These are phyloP conservation scores for Euura lappo DNA, from an alignment of 1,140 invertebrate species.

Conservation along the genomic window DNA sequence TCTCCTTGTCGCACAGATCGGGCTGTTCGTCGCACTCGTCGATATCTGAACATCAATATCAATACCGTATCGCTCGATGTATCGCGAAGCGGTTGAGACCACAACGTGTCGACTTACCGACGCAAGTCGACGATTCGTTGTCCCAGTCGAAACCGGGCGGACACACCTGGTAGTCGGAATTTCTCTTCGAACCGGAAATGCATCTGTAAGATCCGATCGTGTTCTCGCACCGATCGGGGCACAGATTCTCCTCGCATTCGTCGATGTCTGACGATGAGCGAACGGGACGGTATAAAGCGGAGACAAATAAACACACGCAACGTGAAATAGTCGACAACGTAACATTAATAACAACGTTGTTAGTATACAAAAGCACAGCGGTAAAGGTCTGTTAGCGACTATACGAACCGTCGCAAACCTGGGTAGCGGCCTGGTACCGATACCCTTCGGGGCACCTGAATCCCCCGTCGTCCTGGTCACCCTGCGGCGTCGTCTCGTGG, in stretches of 20 bases:
- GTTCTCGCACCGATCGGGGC: constrained; percentile 68
- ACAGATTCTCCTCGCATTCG: constrained; percentile 63
- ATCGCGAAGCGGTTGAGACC: constrained; percentile 21
- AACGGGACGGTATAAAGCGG: constrained; percentile 14
- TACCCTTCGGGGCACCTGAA: constrained; percentile 68
- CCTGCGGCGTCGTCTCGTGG: constrained; percentile 21
- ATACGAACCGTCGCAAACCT: constrained; percentile 73
- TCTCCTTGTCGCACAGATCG: constrained; percentile 67
- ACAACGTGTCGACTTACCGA: no score
- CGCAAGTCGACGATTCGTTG: constrained; percentile 55
- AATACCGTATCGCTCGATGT: neutral
- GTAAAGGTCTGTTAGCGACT: no score
- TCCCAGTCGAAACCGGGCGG: constrained; percentile 69
- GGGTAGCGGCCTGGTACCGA: constrained; percentile 63
- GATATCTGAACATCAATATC: constrained; percentile 62
- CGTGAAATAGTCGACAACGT: no score
- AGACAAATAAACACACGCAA: no score
- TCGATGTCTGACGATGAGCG: constrained; percentile 66
- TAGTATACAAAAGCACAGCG: no score
- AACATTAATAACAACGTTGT: no score
- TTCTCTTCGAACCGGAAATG: constrained; percentile 55
- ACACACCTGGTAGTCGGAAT: constrained; percentile 57
- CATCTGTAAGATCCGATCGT: constrained; percentile 72
- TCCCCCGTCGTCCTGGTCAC: constrained; percentile 24
- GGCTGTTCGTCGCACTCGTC: constrained; percentile 71